Percentiles rank a stretch among this genome's conserved stretches.
Conservation (phyloP, 2,797 vertebrate species). For the Simalia tracyae region DNA sequence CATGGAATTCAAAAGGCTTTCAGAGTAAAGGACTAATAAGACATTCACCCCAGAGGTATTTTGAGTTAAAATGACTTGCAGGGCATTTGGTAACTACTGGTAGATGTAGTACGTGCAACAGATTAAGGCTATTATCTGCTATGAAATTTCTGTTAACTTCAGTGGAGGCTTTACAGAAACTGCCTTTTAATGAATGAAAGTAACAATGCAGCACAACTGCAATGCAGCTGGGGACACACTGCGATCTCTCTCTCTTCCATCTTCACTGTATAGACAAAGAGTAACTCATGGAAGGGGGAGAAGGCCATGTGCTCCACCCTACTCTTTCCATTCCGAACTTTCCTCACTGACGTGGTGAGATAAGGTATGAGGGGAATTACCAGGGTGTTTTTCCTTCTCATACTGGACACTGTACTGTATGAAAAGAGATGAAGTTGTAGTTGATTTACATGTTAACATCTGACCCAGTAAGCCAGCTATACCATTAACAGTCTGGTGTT, state of each 20-base stretch:
- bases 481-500: background rate
- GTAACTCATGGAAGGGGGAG: background rate
- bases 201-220: background rate
- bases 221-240: background rate
- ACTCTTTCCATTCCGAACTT: background rate
- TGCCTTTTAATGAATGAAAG: background rate
- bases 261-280: background rate
- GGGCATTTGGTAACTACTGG: background rate
- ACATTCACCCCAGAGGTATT: background rate
- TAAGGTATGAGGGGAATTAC: background rate
- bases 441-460: background rate
- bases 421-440: background rate
- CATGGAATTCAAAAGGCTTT: conserved; percentile 15
- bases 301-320: background rate
- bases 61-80: background rate
- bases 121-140: background rate
- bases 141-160: background rate
- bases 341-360: background rate
- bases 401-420: background rate
- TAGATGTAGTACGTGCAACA: background rate
- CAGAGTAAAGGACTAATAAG: background rate
- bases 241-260: background rate
- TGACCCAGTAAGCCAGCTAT: background rate
- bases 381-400: background rate
- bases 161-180: background rate